Evolutionary conservation across 2,113 vertebrate genomes (phyloP).

Genomic region (Thymallus thymallus): DNA sequence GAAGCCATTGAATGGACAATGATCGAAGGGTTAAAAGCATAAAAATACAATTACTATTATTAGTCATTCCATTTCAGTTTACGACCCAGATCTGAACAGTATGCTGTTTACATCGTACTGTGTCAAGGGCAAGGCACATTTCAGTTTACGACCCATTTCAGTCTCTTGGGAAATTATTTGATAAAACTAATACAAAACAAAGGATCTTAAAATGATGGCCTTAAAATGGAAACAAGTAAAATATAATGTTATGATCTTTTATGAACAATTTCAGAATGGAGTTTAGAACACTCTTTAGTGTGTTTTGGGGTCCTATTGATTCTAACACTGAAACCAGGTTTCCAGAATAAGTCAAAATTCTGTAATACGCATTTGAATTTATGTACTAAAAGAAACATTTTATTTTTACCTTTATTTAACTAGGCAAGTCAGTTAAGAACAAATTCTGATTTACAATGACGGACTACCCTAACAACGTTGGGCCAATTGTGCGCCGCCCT

Average conservation of each 20-base stretch:
- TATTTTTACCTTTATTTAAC: too few species aligned
- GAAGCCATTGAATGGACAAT: conserved; percentile 1
- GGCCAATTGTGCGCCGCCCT: too few species aligned
- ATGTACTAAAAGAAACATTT: background rate
- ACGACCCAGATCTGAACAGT: conserved; percentile 3
- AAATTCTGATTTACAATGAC: too few species aligned
- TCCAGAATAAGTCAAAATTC: background rate
- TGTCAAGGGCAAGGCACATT: conserved; percentile 50
- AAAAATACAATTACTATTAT: too few species aligned
- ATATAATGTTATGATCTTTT: background rate
- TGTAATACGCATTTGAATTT: too few species aligned
- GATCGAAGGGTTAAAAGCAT: background rate
- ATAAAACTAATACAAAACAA: background rate
- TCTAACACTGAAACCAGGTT: background rate
- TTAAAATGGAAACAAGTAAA: background rate
- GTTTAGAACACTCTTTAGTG: background rate
- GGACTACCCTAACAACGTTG: too few species aligned
- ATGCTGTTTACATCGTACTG: conserved; percentile 12
- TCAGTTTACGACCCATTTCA: conserved; percentile 35
- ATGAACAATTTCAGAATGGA: background rate
- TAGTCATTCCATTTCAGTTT: too few species aligned
- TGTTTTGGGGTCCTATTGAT: background rate
- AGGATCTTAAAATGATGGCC: conserved; percentile 2
- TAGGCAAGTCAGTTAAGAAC: too few species aligned
- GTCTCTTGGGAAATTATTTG: background rate